These are phyloP conservation scores for Mechanitis mazaeus DNA, from an alignment of 2,888 invertebrate genomes.

Conservation along the genomic window DNA sequence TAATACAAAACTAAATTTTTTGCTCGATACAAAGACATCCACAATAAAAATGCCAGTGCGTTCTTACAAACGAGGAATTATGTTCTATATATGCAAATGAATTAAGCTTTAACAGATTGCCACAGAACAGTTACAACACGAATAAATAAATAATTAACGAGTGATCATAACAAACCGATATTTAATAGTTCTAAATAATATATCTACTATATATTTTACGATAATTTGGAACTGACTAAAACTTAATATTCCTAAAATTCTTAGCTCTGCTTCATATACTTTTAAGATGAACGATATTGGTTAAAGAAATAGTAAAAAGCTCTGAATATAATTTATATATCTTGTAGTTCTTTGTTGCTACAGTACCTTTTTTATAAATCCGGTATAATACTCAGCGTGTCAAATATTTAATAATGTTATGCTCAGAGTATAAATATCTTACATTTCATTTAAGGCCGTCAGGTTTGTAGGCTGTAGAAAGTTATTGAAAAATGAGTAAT, in stretches of 20 bases:
- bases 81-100: slow-evolving; percentile 71
- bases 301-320: too few species aligned
- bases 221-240: too few species aligned
- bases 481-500: slow-evolving; percentile 2
- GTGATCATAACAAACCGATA: neutral
- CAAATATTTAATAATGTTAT: slow-evolving; percentile 30
- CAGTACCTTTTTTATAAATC: slow-evolving; percentile 3
- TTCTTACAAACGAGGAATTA: slow-evolving; percentile 77
- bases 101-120: slow-evolving; percentile 45
- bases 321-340: too few species aligned
- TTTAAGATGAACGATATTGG: too few species aligned
- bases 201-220: neutral
- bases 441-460: neutral
- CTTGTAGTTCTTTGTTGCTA: too few species aligned
- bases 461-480: neutral
- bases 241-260: too few species aligned
- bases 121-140: slow-evolving; percentile 20
- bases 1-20: slow-evolving; percentile 62
- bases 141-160: slow-evolving; percentile 10
- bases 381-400: slow-evolving; percentile 29
- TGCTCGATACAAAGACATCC: slow-evolving; percentile 58
- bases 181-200: neutral
- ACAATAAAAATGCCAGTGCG: slow-evolving; percentile 74
- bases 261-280: too few species aligned
- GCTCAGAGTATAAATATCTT: neutral